Base-by-base conservation (phyloP, 1,140 invertebrate genomes). In the Brachionus manjavacas region DNA sequence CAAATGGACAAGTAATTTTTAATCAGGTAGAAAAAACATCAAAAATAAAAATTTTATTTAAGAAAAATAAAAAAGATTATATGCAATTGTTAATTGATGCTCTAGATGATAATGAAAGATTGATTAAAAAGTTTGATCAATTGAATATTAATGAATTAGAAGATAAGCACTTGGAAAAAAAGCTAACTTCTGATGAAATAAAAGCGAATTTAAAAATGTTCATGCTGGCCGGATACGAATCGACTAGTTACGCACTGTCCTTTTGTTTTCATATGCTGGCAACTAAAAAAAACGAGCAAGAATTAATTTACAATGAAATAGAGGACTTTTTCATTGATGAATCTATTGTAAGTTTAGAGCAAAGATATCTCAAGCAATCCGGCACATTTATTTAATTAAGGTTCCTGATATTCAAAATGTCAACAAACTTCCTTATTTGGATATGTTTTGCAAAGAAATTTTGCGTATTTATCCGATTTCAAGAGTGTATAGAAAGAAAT, bases 201-300 rank as follows among this genome's bases (percentile, higher is more conserved):
- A 86, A 86, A 12, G 85, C 87, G 8, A 87, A 88, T 43, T 86
- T 86, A 14, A 81, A 88, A 4, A 76, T 89, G 14, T 88, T 89
- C 74, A 84, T 89, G 4, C 66, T 89, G 80, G 88, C 88, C 35
- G 88, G 88, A 0, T 89, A 88, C 72, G 88, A 89, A 84, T 91
- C 91, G 4, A 91, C 90, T 0, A 89, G 91, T 49, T 90, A 87
- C 4, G 87, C 89, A 0, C 83, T 92, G 4, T 87, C 88, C 3
- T 91, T 89, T 85, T 87, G 89, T 11, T 87, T 89, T 72, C 91
- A 90, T 85, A 87, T 90, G 84, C 87, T 92, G 84, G 88, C 90
- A 9, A 86, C 85, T 11, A 88, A 91, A 86, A 90, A 86, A 28
- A 87, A 91, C 9, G 87, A 90, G 31, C 91, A 92, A 85, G 86